phyloP scores from a whole-genome alignment of 2,888 invertebrate genomes.

The Desoria tigrina region DNA sequence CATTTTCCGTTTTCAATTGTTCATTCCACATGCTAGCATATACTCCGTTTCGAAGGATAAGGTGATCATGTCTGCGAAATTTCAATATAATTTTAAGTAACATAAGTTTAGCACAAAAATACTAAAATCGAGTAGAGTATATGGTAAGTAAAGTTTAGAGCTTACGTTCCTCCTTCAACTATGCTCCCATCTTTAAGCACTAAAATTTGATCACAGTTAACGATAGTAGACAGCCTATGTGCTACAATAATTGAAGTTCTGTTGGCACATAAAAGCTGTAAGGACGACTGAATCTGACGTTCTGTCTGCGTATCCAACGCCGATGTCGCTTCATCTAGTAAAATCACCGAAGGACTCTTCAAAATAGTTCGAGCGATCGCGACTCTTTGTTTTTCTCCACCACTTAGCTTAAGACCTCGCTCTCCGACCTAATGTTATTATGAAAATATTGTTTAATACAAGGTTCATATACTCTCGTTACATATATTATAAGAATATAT shows the following conservation, averaged over 20 bases:
- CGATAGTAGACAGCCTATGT: conserved; percentile 89
- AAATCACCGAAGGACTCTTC: conserved; percentile 84
- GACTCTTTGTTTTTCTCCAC: conserved; percentile 96
- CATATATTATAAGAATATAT: no score
- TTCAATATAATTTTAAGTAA: conserved; percentile 54
- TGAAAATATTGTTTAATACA: conserved; percentile 3
- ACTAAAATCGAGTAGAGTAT: background rate
- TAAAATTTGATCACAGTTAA: conserved; percentile 91
- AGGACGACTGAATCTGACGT: conserved; percentile 78
- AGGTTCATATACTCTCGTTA: no score
- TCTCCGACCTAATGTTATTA: conserved; percentile 95
- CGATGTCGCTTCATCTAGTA: conserved; percentile 93
- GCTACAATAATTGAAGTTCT: conserved; percentile 92
- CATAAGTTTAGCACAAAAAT: background rate
- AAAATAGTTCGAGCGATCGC: conserved; percentile 94
- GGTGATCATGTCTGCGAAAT: conserved; percentile 74
- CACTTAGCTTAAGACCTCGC: conserved; percentile 88
- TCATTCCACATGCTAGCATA: conserved; percentile 94
- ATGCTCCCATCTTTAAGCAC: conserved; percentile 90
- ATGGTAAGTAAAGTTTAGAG: conserved; percentile 41
- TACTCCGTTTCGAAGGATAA: conserved; percentile 69
- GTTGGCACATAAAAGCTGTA: conserved; percentile 75
- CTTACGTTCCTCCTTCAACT: conserved; percentile 81
- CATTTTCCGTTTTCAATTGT: conserved; percentile 66
- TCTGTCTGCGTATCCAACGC: conserved; percentile 95